These are phyloP conservation scores for Carassius auratus DNA, from an alignment of 2,113 vertebrate genomes.

Conservation along the genomic window DNA sequence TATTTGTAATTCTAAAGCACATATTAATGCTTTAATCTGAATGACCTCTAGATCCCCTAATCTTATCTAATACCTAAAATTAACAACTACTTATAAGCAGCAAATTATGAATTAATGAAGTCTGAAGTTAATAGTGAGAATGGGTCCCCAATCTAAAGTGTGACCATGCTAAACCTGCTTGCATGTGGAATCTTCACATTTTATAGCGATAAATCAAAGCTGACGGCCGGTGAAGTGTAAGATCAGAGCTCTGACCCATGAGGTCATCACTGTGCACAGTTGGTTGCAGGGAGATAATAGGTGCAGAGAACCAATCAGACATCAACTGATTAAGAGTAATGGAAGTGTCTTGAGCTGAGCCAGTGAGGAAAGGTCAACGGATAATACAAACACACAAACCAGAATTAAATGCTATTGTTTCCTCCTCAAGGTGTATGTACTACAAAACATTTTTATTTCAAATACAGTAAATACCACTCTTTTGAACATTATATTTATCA, in stretches of 20 bases:
- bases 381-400: conserved; percentile 13
- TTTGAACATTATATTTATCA: not conserved
- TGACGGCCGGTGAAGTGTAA: conserved; percentile 24
- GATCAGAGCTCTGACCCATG: conserved; percentile 15
- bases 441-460: not conserved
- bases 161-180: not conserved
- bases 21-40: too few species aligned
- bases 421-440: not conserved
- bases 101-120: not conserved
- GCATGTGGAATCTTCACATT: not conserved
- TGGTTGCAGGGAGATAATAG: conserved; percentile 24
- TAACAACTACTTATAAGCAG: too few species aligned
- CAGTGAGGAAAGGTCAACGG: conserved; percentile 24
- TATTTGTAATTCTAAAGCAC: not conserved
- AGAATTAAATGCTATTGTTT: not conserved
- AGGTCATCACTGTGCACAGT: conserved; percentile 16
- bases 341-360: not conserved
- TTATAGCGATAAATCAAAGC: too few species aligned
- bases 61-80: too few species aligned
- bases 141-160: too few species aligned
- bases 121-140: not conserved
- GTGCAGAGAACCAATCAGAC: conserved; percentile 24
- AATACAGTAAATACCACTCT: not conserved
- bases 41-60: too few species aligned
- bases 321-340: conserved; percentile 46